Percentiles rank a stretch among this genome's conserved stretches.
Conservation (phyloP, 2,797 vertebrate species). For the Chaunax sp. region DNA sequence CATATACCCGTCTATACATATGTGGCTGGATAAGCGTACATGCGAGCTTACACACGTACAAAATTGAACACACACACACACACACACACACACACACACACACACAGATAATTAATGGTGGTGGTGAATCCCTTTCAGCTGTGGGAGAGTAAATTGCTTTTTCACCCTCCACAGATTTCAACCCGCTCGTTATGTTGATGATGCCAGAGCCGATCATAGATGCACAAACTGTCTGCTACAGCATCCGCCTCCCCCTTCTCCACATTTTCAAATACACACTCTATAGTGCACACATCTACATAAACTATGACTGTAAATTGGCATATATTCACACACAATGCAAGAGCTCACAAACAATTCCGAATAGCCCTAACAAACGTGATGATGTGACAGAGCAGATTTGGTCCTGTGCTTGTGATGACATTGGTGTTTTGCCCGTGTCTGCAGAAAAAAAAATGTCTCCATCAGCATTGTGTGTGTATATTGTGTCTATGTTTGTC, state of each 20-base stretch:
- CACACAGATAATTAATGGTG: slow-evolving; percentile 79
- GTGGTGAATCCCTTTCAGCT: slow-evolving; percentile 81
- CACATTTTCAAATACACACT: slow-evolving; percentile 27
- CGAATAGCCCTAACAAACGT: slow-evolving; percentile 19
- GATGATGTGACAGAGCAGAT: slow-evolving; percentile 24
- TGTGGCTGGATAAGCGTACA: slow-evolving; percentile 34
- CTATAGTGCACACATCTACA: slow-evolving; percentile 30
- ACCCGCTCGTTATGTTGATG: slow-evolving; percentile 82
- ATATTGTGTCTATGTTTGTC: slow-evolving; percentile 2
- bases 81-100: slow-evolving; percentile 41
- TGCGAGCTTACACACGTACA: slow-evolving; percentile 7
- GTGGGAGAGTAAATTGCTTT: slow-evolving; percentile 85
- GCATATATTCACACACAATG: slow-evolving; percentile 9
- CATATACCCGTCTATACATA: slow-evolving; percentile 6
- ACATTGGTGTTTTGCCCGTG: slow-evolving; percentile 20
- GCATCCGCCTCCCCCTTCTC: slow-evolving; percentile 3
- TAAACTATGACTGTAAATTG: slow-evolving; percentile 41
- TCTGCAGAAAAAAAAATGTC: slow-evolving; percentile 25
- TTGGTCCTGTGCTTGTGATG: slow-evolving; percentile 28
- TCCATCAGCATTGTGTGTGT: slow-evolving; percentile 24
- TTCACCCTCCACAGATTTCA: slow-evolving; percentile 83
- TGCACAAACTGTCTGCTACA: slow-evolving; percentile 73
- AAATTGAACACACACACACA: slow-evolving; percentile 22
- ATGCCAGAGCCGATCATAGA: slow-evolving; percentile 76
- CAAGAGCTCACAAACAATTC: slow-evolving; percentile 34